Conservation (phyloP, 2,113 vertebrate genomes). For the Nipponia nippon region DNA sequence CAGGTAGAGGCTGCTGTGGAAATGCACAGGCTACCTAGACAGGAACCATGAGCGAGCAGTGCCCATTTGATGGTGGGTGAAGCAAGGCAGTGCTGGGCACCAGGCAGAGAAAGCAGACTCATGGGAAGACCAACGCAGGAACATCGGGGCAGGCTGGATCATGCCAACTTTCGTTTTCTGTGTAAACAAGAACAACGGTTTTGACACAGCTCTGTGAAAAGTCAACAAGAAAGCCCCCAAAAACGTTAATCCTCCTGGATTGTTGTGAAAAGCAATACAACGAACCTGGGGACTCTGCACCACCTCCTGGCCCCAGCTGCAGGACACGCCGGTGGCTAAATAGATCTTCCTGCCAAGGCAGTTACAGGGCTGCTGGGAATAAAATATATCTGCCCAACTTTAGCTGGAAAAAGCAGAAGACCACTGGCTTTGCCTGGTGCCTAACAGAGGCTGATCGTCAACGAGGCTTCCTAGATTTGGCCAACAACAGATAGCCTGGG, state of each 20-base stretch:
- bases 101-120: neutral
- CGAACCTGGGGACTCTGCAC: neutral
- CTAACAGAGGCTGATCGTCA: neutral
- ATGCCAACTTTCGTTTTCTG: neutral
- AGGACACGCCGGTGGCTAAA: neutral
- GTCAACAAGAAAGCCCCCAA: neutral
- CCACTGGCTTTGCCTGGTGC: neutral
- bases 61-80: neutral
- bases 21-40: neutral
- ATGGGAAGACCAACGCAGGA: neutral
- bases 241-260: neutral
- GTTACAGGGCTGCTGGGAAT: neutral
- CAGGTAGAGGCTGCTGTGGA: neutral
- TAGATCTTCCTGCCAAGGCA: neutral
- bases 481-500: neutral
- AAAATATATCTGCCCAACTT: neutral
- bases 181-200: neutral
- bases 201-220: conserved; percentile 39
- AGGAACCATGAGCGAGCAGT: neutral
- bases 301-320: neutral
- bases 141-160: neutral
- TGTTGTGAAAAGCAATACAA: neutral
- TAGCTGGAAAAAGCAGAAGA: neutral
- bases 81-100: neutral
- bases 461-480: neutral